Evolutionary conservation across 2,113 vertebrate species (phyloP), one percentile per base, ranked within the genome.

Genomic region (Aspidoscelis tigris): DNA sequence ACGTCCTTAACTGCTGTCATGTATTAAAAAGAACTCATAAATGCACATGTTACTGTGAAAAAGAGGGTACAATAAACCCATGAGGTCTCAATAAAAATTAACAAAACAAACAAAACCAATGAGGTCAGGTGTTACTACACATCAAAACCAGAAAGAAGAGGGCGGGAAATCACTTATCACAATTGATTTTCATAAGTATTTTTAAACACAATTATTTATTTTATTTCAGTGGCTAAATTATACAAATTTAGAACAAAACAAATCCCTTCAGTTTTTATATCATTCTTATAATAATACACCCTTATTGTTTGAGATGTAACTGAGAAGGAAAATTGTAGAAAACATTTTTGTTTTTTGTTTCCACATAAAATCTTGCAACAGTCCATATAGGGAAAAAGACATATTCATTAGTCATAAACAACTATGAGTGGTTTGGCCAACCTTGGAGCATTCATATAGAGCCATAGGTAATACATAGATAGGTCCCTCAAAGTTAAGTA

Each of bases 261-360:
- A 33, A 33, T 33, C 33, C 33, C 33, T 33, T 33, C 33, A 33
- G 44, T 11, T 1, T 69, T 65, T 81, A 75, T 50, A 6, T 88
- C 84, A 18, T n/a, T 64, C 9, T 80, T 75, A 79, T 73, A 84
- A 75, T 88, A 41, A 86, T 76, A 78, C 1, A 80, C 75, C 77
- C 86, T 41, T 50, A 74, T 85, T 77, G 18, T 78, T 76, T 33
- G 39, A n/a, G 80, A 66, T 71, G 24, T 22, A 72, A 81, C 20
- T 5, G 70, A 0, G 41, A 68, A 76, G 0, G 0, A 58, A 80
- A 66, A 80, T 10, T 21, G 84, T 70, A 83, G 26, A 66, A 65
- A 65, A 33, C 26, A 87, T 14, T 44, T 72, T 53, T 84, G 64
- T 69, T 26, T 50, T 73, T 85, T 78, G 70, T 39, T 75, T 58